Percentiles rank a stretch among this genome's conserved stretches.
Evolutionary conservation across 2,888 invertebrate species (phyloP).

Genomic region (Stenodera caucasica): DNA sequence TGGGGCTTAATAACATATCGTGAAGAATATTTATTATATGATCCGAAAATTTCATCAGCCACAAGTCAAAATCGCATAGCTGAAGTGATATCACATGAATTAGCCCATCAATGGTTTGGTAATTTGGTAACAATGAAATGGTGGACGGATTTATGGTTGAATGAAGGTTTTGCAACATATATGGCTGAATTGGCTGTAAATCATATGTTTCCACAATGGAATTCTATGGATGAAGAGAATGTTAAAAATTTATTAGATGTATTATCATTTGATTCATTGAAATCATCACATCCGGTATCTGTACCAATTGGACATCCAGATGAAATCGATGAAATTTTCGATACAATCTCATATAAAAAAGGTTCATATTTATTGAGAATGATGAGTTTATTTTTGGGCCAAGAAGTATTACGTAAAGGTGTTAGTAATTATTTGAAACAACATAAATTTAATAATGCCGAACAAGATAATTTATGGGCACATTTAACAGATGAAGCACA

Average conservation of each 20-base stretch:
- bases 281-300: too few relatives aligned
- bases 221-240: too few relatives aligned
- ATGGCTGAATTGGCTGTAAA: conserved; percentile 61
- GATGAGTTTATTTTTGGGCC: conserved; percentile 71
- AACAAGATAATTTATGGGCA: conserved; percentile 70
- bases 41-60: conserved; percentile 57
- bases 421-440: conserved; percentile 59
- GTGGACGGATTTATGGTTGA: conserved; percentile 74
- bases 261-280: too few relatives aligned
- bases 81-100: conserved; percentile 66
- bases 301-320: conserved; percentile 59
- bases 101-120: conserved; percentile 80
- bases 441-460: conserved; percentile 63
- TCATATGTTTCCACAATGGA: conserved; percentile 58
- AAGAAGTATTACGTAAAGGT: conserved; percentile 60
- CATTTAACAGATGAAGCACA: conserved; percentile 63
- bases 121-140: conserved; percentile 70
- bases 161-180: conserved; percentile 75
- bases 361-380: conserved; percentile 72
- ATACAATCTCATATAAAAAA: conserved; percentile 73
- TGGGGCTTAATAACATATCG: conserved; percentile 58
- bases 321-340: too few relatives aligned
- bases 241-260: too few relatives aligned
- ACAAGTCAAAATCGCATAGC: conserved; percentile 60
- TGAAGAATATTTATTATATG: conserved; percentile 65